Evolutionary conservation across 1,140 invertebrate genomes (phyloP), one percentile per base, ranked within the genome.

Genomic region (Pectinophora gossypiella): DNA sequence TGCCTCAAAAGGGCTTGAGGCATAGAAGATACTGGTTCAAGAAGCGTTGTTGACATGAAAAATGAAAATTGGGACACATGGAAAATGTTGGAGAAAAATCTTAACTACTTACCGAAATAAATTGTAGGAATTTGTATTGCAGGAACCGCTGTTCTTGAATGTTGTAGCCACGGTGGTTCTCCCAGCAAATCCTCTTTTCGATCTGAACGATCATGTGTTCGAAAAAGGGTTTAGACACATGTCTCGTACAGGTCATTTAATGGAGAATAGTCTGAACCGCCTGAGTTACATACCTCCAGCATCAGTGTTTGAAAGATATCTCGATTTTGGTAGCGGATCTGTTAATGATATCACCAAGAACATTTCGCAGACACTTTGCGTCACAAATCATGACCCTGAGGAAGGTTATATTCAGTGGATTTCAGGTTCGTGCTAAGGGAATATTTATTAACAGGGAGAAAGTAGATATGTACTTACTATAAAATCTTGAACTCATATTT

Each of bases 321-420:
- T 85, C 4, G 82, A 87, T 50, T 87, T 87, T 51, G 77, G 77
- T 1, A 76, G 53, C 9, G 84, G 84, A 15, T 78, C 77, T 51
- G 68, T 73, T 12, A 49, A 18, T 0, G 74, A 87, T 53, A 21
- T 77, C 12, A 80, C 78, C 10, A 54, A 64, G 43, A 87, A 85
- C 59, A 79, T 84, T 58, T 84, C 82, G 4, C 76, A 87, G 54
- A 85, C 77, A 5, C 36, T 87, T 19, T 85, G 75, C 42, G 77
- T 87, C 0, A 85, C 84, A 2, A 87, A 87, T 60, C 82, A 85
- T 49, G 66, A 72, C 47, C 54, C 61, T 12, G 64, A 71, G 19
- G 80, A 87, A 22, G 79, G 77, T 6, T 82, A 66, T 45, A 75
- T 87, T 18, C 72, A 76, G n/a, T 87, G 84, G 84, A 48, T 81